Conservation (phyloP, 2,113 vertebrate genomes). For the Echinops telfairi region DNA sequence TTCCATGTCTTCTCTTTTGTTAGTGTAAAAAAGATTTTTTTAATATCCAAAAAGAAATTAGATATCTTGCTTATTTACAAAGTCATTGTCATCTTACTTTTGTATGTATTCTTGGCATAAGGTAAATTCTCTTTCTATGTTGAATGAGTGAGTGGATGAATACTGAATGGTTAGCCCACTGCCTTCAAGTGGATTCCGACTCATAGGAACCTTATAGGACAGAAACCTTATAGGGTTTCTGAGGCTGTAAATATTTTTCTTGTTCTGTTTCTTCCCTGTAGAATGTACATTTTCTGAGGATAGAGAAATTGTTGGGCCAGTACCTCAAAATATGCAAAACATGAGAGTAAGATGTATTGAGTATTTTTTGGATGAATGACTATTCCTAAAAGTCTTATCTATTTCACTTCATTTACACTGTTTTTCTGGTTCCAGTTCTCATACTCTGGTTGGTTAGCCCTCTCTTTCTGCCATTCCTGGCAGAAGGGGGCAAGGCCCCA, state of each 20-base stretch:
- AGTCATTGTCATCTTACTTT: too few relatives aligned
- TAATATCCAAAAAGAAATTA: too few relatives aligned
- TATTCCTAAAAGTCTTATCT: background rate
- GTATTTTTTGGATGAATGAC: slow-evolving; percentile 12
- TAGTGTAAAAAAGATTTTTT: background rate
- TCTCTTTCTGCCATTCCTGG: background rate
- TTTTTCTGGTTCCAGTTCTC: background rate
- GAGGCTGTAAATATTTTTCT: background rate
- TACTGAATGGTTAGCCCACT: too few relatives aligned
- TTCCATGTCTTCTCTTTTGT: background rate
- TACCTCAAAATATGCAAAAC: background rate
- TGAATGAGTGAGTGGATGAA: too few relatives aligned
- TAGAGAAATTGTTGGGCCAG: background rate
- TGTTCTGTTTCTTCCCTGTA: background rate
- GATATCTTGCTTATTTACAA: too few relatives aligned
- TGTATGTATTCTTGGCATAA: too few relatives aligned
- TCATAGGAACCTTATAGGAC: too few relatives aligned
- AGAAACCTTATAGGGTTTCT: too few relatives aligned
- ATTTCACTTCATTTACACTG: background rate
- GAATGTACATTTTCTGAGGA: background rate
- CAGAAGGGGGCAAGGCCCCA: background rate
- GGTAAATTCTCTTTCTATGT: too few relatives aligned
- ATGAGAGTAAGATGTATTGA: background rate
- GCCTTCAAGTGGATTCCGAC: background rate
- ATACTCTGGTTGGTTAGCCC: background rate